A percentile compares a stretch with the other conserved stretches of the same genome.
Conservation (phyloP, 1,140 invertebrate genomes). For the Onthophagus taurus region DNA sequence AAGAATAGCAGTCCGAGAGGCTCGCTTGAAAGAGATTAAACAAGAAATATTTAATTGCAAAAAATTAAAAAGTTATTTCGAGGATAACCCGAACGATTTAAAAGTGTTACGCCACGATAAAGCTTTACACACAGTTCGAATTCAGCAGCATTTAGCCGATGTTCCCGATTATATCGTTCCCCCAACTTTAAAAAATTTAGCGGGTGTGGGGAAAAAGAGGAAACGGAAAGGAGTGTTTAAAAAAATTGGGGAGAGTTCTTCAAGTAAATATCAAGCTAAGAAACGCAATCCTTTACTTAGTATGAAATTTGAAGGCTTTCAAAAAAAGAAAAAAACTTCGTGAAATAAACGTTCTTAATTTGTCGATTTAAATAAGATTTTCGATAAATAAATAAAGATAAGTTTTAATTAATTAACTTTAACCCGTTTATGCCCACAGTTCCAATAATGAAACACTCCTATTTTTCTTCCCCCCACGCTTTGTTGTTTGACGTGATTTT, state of each 20-base stretch:
- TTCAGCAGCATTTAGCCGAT: conserved; percentile 79
- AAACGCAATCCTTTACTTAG: conserved; percentile 30
- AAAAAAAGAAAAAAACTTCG: conserved; percentile 27
- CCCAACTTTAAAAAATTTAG: conserved; percentile 55
- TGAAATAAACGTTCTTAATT: no score
- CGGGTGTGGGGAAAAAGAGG: conserved; percentile 38
- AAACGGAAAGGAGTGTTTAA: conserved; percentile 34
- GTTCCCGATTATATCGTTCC: conserved; percentile 93
- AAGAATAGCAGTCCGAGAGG: conserved; percentile 82
- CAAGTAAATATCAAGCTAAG: conserved; percentile 25
- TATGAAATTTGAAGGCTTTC: conserved; percentile 34
- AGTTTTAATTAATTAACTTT: no score
- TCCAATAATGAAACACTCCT: no score
- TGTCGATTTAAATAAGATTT: no score
- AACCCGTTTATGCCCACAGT: no score
- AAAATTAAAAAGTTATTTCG: conserved; percentile 91
- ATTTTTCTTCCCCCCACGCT: no score
- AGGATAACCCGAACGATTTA: conserved; percentile 87
- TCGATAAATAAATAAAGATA: no score
- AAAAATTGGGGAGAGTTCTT: conserved; percentile 18
- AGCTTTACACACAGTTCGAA: conserved; percentile 73
- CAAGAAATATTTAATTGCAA: conserved; percentile 87
- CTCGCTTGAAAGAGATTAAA: conserved; percentile 92
- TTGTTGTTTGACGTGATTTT: no score
- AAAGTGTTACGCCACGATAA: conserved; percentile 87